Evolutionary conservation across 2,113 vertebrate species (phyloP), one percentile per base, ranked within the genome.

Genomic region (Acrocephalus kingi): DNA sequence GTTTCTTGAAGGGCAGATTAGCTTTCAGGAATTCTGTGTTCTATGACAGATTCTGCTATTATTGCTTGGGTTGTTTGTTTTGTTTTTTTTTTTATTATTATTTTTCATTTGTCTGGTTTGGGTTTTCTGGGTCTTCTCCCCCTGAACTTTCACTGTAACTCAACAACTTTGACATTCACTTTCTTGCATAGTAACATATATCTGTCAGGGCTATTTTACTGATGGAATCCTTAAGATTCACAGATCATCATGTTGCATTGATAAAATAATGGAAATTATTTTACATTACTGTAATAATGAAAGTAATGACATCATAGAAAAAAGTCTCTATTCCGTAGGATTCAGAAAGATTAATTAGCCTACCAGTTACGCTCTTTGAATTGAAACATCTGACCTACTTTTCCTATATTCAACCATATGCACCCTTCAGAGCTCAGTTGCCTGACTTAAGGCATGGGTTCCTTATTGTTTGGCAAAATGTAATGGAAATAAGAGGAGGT

Each of bases 41-140:
- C 43, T 27, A 3, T 35, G 55, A 16, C 5, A 74, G 14, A 43
- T 92, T 83, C 43, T 76, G 28, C 2, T 68, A 6, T 23, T 54
- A 45, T 45, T 56, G 12, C 3, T 7, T n/a, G 28, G 8, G 4
- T 74, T 27, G 10, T 6, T 22, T 48, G 45, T 46, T 46, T 19
- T 13, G 43, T 1, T 4, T 20, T 41, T 25, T 62, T 4, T 10
- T 3, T 1, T 4, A 13, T 51, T 27, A 4, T 27, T 61, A 30
- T 56, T 21, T 27, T 3, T 7, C 5, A 7, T 52, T 20, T 56
- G 0, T 46, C 62, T 84, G 17, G 1, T 43, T 58, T 55, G 11
- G 3, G 3, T 11, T n/a, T 79, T 41, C 6, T 18, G 11, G 10
- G 1, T 1, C 43, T 62, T 64, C 73, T 39, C 0, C 2, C 1